Base-by-base conservation (phyloP, 2,888 invertebrate species). In the Loripinus fragilis region DNA sequence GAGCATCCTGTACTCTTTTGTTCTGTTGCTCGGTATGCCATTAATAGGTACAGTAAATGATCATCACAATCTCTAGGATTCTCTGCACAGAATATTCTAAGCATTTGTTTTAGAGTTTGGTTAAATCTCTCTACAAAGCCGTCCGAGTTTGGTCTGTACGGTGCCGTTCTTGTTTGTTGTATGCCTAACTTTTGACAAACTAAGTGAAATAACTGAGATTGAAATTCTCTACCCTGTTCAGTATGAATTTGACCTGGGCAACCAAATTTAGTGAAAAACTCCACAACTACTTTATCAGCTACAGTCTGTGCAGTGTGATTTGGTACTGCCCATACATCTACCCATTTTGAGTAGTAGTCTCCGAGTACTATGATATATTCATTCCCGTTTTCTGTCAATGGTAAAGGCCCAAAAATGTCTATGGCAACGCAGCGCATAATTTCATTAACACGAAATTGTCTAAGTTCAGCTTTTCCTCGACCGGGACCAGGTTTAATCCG, bases 91-190 rank as follows among this genome's bases (percentile, higher is more conserved):
- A n/a, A n/a, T n/a, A n/a, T n/a, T n/a, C n/a, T n/a, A n/a, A n/a
- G n/a, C n/a, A n/a, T n/a, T n/a, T n/a, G n/a, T n/a, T n/a, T 41
- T 15, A 86, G 35, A 15, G 79, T 84, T 8, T 76, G 55, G 70
- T 83, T 86, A n/a, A 79, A 83, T 7, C 82, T 42, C 70, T 86
- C 83, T 0, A 82, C 75, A n/a, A 85, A 65, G 0, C 84, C 86
- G 75, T 86, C 83, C 50, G 74, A 78, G 38, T 82, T 65, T 17
- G 86, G 81, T 20, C 78, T 72, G 60, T 70, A 84, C 5, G 83
- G 82, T 0, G 80, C 77, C 33, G 86, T 87, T 8, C 76, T 25
- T 25, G 81, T 83, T n/a, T n/a, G n/a, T n/a, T n/a, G n/a, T n/a
- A n/a, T n/a, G n/a, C n/a, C n/a, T n/a, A n/a, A n/a, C n/a, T n/a